Evolutionary conservation across 2,113 vertebrate species (phyloP).

Genomic region (Chloroceryle aenea): DNA sequence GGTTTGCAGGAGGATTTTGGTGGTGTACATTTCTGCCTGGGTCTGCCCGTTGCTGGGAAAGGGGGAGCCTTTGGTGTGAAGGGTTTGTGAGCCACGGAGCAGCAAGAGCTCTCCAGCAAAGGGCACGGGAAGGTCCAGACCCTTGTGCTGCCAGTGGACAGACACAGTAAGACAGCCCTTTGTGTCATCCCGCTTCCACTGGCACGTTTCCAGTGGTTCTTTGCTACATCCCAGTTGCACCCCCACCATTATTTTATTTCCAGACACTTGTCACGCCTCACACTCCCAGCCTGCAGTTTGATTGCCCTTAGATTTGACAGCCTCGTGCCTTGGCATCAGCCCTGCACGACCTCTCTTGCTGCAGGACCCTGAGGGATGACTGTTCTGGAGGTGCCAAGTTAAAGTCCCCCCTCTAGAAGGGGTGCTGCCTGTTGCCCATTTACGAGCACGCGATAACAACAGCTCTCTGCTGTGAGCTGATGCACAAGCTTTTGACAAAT

Average conservation of each 20-base stretch:
- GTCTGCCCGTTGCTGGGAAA: not conserved
- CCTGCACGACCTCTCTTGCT: not conserved
- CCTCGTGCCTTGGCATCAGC: not conserved
- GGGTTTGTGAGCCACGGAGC: not conserved
- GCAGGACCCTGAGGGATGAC: not conserved
- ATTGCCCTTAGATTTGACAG: not conserved
- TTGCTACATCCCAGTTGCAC: not conserved
- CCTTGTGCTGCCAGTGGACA: not conserved
- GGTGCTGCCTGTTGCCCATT: not conserved
- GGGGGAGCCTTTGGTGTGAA: not conserved
- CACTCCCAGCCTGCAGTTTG: fast-evolving
- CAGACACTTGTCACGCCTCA: not conserved
- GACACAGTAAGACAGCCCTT: not conserved
- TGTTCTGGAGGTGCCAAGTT: not conserved
- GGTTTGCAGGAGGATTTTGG: not conserved
- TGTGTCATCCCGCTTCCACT: not conserved
- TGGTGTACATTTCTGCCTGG: not conserved
- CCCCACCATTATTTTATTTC: not conserved
- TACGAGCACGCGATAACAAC: not conserved
- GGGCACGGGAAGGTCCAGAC: not conserved
- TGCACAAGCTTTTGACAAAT: not conserved
- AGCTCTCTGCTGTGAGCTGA: not conserved
- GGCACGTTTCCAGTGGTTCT: not conserved
- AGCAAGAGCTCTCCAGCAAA: not conserved
- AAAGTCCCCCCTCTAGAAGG: not conserved